Base-by-base conservation (phyloP, 2,797 vertebrate species). In the Xyrichtys novacula region DNA sequence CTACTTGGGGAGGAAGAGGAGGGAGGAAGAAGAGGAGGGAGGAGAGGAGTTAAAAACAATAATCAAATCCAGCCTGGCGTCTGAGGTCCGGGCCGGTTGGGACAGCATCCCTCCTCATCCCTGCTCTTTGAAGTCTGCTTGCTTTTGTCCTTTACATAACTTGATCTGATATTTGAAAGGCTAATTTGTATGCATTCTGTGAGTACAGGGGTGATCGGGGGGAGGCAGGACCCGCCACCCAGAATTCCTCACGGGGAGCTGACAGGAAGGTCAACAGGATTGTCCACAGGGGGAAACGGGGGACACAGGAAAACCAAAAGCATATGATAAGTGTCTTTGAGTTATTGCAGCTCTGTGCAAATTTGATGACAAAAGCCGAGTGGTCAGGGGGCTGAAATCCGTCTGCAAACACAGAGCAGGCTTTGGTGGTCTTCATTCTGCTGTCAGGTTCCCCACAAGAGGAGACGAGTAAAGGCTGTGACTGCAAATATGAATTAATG, bases 111-210 rank as follows among this genome's bases (percentile, higher is more conserved):
- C 36, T 75, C 49, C 71, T 50, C 25, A 61, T 81, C 65, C 47
- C 2, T 23, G 79, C 74, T 71, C 86, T 93, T 96, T 97, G 95
- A 97, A 95, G 95, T 94, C 85, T 63, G 86, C 89, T 90, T 88
- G 90, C 90, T 94, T 96, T 97, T 96, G 93, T 96, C 94, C 95
- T 95, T 93, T 92, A 95, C 93, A 95, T 88, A 79, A 82, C 74
- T 83, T 83, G 77, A 86, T 87, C 79, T 78, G 78, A 84, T 86
- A 67, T 81, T 73, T 78, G 60, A 81, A 94, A 89, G 85, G 77
- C 92, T 95, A 84, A 94, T 96, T 95, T 95, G 93, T 96, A 95
- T 95, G 94, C 94, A 89, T 90, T 89, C 76, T 69, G 61, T 34
- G 47, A 61, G 65, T 12, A 3, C 14, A 25, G 7, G 15, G 25